Base-by-base conservation (phyloP, 2,797 vertebrate genomes). In the Trematomus bernacchii region DNA sequence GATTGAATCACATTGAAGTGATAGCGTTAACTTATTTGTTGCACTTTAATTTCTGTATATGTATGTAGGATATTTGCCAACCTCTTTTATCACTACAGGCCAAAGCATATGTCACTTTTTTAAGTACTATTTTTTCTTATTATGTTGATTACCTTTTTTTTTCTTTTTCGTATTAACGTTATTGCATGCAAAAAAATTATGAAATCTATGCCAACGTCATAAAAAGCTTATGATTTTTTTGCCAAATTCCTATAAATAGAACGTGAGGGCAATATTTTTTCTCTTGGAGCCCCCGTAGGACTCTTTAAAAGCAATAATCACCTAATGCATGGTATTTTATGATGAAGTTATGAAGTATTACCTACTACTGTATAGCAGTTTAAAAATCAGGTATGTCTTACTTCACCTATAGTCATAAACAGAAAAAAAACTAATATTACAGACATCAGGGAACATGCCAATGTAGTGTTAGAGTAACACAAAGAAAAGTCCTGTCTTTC, bases 271-370 rank as follows among this genome's bases (percentile, higher is more conserved):
- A 96, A 96, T 96, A 96, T 96, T 95, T 92, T 92, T 90, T 94
- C 93, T 95, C 87, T 93, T 94, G 94, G 94, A 96, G 96, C 96
- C 95, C 95, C 93, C 93, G 85, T 95, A 96, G 95, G 95, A 95
- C 96, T 96, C 96, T 92, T 93, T 90, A 96, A 96, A 96, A 98
- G 97, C 97, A 98, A 98, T 98, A 98, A 98, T 95, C 94, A 95
- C 91, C 90, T 96, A 96, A 95, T 96, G 96, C 96, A 97, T 97
- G 96, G 94, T 95, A 95, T 95, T 96, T 96, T 96, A 93, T 95
- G 94, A 96, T 93, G 94, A 93, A 91, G 84, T 94, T 92, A 95
- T 94, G 91, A 96, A 95, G 94, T 95, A 95, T 95, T 95, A 95
- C 94, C 93, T 95, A 95, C 94, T 96, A 95, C 93, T 94, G 94